Evolutionary conservation across 2,797 vertebrate species (phyloP).

Genomic region (Tolypeutes matacus): DNA sequence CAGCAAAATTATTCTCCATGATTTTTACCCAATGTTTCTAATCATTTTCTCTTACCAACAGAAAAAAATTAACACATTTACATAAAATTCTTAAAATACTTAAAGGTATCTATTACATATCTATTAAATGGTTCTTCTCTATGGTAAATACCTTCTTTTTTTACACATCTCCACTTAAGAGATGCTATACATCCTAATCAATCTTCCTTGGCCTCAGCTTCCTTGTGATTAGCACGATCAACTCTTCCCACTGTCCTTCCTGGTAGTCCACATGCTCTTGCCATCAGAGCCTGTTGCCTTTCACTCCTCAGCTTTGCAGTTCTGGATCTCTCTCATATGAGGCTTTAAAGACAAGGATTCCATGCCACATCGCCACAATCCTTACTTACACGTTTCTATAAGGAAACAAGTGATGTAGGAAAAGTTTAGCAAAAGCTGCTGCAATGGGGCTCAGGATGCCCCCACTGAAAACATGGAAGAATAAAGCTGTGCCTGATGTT

Average conservation of each 20-base stretch:
- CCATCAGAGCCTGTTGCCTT: neutral
- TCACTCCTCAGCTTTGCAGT: neutral
- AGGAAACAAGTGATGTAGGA: neutral
- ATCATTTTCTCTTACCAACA: neutral
- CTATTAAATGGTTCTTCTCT: neutral
- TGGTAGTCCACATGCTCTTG: neutral
- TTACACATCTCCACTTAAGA: neutral
- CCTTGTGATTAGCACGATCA: neutral
- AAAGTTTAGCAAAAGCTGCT: neutral
- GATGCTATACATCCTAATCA: neutral
- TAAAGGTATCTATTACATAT: neutral
- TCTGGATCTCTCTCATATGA: neutral
- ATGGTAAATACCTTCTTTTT: neutral
- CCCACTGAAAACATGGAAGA: neutral
- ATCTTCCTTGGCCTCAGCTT: neutral
- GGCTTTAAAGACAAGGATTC: neutral
- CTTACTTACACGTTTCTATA: neutral
- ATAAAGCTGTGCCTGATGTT: neutral
- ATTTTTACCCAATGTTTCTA: neutral
- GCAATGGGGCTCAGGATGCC: neutral
- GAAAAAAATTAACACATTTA: neutral
- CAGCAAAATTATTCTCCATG: neutral
- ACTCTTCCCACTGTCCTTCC: neutral
- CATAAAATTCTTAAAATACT: slow-evolving; percentile 21
- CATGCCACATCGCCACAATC: neutral